A percentile compares a stretch with the other conserved stretches of the same genome.
Conservation (phyloP, 2,797 vertebrate genomes). For the Darevskia mixta region DNA sequence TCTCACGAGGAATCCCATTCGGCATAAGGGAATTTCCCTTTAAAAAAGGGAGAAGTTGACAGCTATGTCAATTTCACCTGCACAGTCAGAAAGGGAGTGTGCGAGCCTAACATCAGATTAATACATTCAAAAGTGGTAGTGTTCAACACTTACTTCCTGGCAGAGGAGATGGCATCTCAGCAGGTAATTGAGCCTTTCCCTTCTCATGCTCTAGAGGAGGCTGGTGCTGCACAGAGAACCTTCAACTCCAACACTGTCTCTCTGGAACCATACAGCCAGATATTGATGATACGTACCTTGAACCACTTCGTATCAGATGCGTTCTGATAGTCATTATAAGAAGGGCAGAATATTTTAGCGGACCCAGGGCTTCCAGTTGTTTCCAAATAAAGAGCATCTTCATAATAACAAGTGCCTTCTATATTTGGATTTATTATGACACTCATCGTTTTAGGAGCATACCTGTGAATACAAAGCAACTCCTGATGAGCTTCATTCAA, state of each 20-base stretch:
- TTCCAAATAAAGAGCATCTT: conserved; percentile 50
- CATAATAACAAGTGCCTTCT: conserved; percentile 60
- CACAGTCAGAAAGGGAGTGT: neutral
- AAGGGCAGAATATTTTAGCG: conserved; percentile 67
- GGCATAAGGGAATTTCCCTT: too few relatives aligned
- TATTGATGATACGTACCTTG: conserved; percentile 61
- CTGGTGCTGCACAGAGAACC: neutral
- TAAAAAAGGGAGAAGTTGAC: too few relatives aligned
- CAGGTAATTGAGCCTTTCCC: neutral
- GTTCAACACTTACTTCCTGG: neutral
- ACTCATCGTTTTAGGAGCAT: neutral
- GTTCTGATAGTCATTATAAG: conserved; percentile 62
- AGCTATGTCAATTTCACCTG: neutral
- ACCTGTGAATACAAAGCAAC: neutral
- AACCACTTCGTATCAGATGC: conserved; percentile 67
- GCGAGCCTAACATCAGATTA: too few relatives aligned
- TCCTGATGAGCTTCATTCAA: too few relatives aligned
- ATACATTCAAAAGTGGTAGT: neutral
- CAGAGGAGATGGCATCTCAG: neutral
- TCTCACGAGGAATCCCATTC: too few relatives aligned
- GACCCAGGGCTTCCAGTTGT: conserved; percentile 45
- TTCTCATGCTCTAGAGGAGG: neutral
- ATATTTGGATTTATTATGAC: conserved; percentile 54
- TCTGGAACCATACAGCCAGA: neutral
- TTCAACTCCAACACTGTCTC: neutral